Percentiles rank a stretch among this genome's conserved stretches.
Conservation (phyloP, 2,113 vertebrate species). For the Larimichthys crocea region DNA sequence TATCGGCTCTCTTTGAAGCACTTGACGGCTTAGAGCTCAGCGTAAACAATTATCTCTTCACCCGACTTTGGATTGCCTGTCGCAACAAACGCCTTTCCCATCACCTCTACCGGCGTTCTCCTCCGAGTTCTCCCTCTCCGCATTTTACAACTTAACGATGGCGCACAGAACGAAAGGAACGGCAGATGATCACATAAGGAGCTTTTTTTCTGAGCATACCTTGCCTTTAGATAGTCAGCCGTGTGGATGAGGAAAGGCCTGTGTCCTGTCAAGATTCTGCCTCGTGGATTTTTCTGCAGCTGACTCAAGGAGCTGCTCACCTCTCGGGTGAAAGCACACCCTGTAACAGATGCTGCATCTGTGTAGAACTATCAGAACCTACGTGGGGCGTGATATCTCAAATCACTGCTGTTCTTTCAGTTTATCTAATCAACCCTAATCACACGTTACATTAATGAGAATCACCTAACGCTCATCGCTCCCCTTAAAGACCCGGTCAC, state of each 20-base stretch:
- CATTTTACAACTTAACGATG: neutral
- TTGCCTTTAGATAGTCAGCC: conserved; percentile 19
- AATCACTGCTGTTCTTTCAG: neutral
- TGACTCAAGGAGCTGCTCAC: neutral
- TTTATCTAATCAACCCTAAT: neutral
- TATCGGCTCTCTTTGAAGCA: conserved; percentile 70
- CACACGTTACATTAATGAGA: neutral
- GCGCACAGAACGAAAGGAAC: conserved; percentile 4
- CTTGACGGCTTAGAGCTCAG: conserved; percentile 68
- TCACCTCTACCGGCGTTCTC: conserved; percentile 48
- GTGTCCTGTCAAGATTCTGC: conserved; percentile 1
- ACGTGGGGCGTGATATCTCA: neutral
- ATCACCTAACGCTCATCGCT: neutral
- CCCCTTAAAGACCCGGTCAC: conserved; percentile 26
- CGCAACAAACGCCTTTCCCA: conserved; percentile 76
- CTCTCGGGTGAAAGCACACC: conserved; percentile 16
- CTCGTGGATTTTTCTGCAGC: neutral
- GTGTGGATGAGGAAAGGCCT: conserved; percentile 11
- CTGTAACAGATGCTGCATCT: conserved; percentile 13
- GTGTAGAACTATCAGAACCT: neutral
- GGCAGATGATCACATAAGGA: neutral
- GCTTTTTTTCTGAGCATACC: neutral
- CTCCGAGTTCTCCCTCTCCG: neutral
- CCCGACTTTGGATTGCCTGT: conserved; percentile 83
- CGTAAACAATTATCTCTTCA: conserved; percentile 75